phyloP scores from a whole-genome alignment of 2,797 vertebrate species.

The Propithecus deckenii region DNA sequence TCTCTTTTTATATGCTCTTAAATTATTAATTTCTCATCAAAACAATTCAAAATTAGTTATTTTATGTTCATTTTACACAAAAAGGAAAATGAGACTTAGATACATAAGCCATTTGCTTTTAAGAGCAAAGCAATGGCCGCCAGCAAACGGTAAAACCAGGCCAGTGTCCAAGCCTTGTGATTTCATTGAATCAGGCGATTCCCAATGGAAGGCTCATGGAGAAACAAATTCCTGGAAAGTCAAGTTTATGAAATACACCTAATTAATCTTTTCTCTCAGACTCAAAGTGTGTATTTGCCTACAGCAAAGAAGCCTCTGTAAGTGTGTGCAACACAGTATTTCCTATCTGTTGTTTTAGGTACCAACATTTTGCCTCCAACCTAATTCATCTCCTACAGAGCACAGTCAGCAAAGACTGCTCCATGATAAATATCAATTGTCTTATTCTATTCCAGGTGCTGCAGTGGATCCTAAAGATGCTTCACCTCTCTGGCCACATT shows the following conservation, averaged over 20 bases:
- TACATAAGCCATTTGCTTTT: background rate
- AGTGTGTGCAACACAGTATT: too few relatives aligned
- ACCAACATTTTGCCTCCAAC: background rate
- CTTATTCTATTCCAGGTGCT: background rate
- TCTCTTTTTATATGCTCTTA: background rate
- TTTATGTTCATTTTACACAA: background rate
- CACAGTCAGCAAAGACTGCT: accelerated
- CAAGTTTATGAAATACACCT: background rate
- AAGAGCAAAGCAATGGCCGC: background rate
- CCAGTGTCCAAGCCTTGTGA: too few relatives aligned
- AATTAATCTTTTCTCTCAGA: background rate
- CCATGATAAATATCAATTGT: accelerated
- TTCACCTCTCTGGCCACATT: background rate
- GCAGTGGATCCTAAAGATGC: background rate
- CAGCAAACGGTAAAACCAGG: background rate
- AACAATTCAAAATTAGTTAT: background rate
- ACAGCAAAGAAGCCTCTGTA: background rate
- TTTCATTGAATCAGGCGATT: background rate
- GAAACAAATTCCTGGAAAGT: background rate
- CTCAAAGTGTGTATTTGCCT: background rate
- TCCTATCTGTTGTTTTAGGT: accelerated
- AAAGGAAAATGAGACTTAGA: background rate
- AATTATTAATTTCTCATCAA: background rate
- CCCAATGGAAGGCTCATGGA: background rate
- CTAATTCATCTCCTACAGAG: background rate